Evolutionary conservation across 2,797 vertebrate genomes (phyloP).

Genomic region (Aulostomus chinensis): DNA sequence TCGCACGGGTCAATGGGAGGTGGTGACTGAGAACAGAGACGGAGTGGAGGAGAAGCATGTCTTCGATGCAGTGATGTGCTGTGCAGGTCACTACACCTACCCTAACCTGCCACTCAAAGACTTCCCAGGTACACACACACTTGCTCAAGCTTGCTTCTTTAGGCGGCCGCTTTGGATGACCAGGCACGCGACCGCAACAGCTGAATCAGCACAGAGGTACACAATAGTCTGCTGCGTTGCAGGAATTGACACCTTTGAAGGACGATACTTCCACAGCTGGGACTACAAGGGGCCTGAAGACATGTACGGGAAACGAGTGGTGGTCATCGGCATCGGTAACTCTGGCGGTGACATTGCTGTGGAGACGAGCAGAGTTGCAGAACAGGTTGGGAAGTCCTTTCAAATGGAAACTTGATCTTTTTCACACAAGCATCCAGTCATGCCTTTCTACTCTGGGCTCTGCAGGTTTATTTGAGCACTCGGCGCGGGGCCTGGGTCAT

Average conservation of each 20-base stretch:
- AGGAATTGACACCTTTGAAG: conserved; percentile 80
- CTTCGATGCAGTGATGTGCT: conserved; percentile 90
- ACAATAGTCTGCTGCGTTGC: conserved; percentile 9
- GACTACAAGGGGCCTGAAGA: conserved; percentile 79
- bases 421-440: too few species aligned
- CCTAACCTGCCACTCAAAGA: conserved; percentile 84
- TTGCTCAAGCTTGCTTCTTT: too few species aligned
- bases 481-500: conserved; percentile 77
- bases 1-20: conserved; percentile 84
- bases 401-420: too few species aligned
- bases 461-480: conserved; percentile 79
- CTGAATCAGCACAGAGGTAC: neutral
- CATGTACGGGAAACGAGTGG: conserved; percentile 74
- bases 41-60: conserved; percentile 75
- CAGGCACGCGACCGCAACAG: neutral
- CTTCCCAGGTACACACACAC: conserved; percentile 82
- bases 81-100: conserved; percentile 86
- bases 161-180: too few species aligned
- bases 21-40: conserved; percentile 76
- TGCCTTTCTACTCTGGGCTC: too few species aligned
- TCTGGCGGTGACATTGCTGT: conserved; percentile 80
- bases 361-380: conserved; percentile 70
- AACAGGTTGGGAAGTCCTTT: conserved; percentile 57
- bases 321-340: conserved; percentile 82
- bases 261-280: conserved; percentile 79